Conservation (phyloP, 2,888 invertebrate species). For the Tigriopus californicus region DNA sequence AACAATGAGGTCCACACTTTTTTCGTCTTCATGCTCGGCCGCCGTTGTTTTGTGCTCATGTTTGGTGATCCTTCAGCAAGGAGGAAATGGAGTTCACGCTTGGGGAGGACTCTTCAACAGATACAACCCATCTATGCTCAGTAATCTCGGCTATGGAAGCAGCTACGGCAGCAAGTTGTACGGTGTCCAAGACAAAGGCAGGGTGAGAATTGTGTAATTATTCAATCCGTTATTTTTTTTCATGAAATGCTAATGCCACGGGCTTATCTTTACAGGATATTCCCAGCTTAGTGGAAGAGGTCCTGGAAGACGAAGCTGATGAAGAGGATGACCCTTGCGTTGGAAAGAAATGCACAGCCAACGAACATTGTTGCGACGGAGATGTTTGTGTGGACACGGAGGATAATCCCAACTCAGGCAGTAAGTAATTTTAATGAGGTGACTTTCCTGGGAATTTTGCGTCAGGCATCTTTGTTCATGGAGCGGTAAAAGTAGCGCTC, state of each 20-base stretch:
- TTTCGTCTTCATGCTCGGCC: too few relatives aligned
- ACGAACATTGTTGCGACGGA: constrained; percentile 65
- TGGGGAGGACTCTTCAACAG: constrained; percentile 14
- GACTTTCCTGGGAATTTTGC: not conserved
- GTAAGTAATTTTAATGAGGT: not conserved
- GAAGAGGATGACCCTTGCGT: constrained; percentile 49
- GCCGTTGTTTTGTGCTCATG: too few relatives aligned
- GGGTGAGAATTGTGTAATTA: not conserved
- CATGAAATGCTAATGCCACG: not conserved
- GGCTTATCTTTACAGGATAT: not conserved
- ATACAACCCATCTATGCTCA: constrained; percentile 7
- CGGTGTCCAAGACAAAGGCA: not conserved
- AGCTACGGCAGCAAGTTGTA: constrained; percentile 3
- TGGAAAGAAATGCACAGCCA: constrained; percentile 49
- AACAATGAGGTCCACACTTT: too few relatives aligned
- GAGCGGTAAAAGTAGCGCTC: too few relatives aligned
- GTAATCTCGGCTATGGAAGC: not conserved
- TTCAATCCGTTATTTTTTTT: not conserved
- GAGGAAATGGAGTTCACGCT: not conserved
- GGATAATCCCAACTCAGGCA: not conserved
- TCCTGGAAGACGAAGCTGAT: constrained; percentile 31
- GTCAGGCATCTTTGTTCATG: too few relatives aligned
- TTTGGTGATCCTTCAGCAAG: too few relatives aligned
- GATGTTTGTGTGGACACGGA: constrained; percentile 42
- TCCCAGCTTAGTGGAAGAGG: constrained; percentile 25